Evolutionary conservation across 1,140 invertebrate species (phyloP), one percentile per base, ranked within the genome.

Genomic region (Danaus melanippus): DNA sequence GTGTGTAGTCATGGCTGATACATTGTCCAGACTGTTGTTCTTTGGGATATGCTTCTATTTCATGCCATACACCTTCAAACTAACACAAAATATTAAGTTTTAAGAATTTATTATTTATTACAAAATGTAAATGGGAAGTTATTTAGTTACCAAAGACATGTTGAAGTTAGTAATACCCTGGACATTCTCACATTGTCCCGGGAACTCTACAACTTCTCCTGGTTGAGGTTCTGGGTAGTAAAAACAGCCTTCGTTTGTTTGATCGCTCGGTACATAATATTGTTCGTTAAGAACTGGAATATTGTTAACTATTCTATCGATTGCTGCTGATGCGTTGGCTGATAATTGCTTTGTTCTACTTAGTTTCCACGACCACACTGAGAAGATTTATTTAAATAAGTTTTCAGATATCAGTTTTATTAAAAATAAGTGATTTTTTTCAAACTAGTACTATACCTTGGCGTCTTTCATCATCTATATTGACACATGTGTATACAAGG

Each of bases 151-250:
- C 15, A 39, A 8, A 7, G 52, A 49, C 21, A 77, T 52, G 44
- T 74, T 67, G 46, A 85, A 85, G 58, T 78, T 73, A 0, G 60
- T 7, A 8, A 69, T 51, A 8, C 66, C 72, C 46, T 60, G 46
- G 43, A 80, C 74, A 17, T n/a, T 65, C 1, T 79, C 67, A 51
- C 82, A 85, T 52, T 73, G 68, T 57, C 82, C 82, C 5, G 78
- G 74, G 58, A 81, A 80, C 4, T 69, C 51, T 0, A 85, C 79
- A 7, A 73, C 72, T 2, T 58, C 50, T 4, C 72, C 74, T 8
- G 59, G 52, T 40, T 64, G 42, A 1, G 77, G 70, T n/a, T 81
- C 72, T 3, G 82, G 79, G 55, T 58, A 79, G 60, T 76, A 81
- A 69, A 84, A 84, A 54, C 79, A 84, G 8, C 73, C 78, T 4